Evolutionary conservation across 2,113 vertebrate species (phyloP).

Genomic region (Orientallactaga bullata): DNA sequence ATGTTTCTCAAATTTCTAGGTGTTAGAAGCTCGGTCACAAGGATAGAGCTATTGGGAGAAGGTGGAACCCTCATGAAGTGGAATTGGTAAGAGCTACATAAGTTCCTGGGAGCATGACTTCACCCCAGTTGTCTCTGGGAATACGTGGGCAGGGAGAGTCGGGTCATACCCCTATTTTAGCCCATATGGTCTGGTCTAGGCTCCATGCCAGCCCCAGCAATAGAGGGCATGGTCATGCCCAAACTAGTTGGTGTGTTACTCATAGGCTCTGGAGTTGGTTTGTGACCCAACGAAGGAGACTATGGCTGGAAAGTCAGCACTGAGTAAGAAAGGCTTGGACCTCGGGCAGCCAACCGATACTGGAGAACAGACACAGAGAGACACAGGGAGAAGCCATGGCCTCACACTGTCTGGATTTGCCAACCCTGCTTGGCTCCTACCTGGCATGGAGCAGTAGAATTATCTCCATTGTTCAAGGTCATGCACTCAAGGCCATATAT

Average conservation of each 20-base stretch:
- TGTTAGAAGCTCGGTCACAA: background rate
- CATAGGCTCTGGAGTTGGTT: background rate
- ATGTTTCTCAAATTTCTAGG: background rate
- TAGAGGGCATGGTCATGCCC: background rate
- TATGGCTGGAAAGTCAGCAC: background rate
- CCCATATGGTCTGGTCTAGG: background rate
- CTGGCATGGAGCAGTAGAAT: too few species aligned
- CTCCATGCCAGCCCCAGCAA: background rate
- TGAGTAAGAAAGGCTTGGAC: background rate
- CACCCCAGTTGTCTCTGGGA: background rate
- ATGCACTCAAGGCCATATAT: background rate
- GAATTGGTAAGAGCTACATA: background rate
- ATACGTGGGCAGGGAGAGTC: background rate
- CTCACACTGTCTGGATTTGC: background rate
- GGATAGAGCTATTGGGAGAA: background rate
- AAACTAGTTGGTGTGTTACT: background rate
- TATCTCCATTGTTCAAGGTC: background rate
- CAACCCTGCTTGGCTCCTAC: background rate
- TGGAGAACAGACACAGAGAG: background rate
- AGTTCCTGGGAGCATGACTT: background rate
- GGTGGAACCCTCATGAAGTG: background rate
- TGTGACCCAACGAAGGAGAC: background rate
- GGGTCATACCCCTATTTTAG: fast-evolving
- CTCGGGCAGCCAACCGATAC: background rate
- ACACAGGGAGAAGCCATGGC: background rate